Percentiles rank a stretch among this genome's conserved stretches.
Conservation (phyloP, 2,888 invertebrate species). For the Neelides folsomi region DNA sequence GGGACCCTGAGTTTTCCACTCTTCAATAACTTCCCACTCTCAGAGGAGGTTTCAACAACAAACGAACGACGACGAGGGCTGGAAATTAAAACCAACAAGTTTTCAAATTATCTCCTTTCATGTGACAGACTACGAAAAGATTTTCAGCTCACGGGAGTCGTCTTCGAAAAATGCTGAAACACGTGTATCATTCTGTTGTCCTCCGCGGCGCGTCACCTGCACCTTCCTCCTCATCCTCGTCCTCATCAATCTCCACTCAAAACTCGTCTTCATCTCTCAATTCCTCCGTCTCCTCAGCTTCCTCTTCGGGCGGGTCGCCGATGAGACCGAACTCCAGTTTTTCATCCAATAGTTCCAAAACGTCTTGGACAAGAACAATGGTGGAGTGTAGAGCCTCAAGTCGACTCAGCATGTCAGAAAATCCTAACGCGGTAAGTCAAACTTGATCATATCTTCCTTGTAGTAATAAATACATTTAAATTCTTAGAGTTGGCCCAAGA, state of each 20-base stretch:
- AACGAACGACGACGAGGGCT: too few relatives aligned
- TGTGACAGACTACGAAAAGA: too few relatives aligned
- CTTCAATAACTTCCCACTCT: too few relatives aligned
- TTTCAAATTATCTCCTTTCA: too few relatives aligned
- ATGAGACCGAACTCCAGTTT: background rate
- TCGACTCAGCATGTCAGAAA: conserved; percentile 17
- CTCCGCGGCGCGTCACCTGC: conserved; percentile 20
- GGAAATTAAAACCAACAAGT: too few relatives aligned
- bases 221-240: conserved; percentile 17
- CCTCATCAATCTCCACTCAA: conserved; percentile 17
- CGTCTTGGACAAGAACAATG: conserved; percentile 11
- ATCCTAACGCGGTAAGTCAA: conserved; percentile 14
- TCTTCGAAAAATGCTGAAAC: conserved; percentile 13
- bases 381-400: conserved; percentile 13
- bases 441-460: background rate
- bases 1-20: too few relatives aligned
- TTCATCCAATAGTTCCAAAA: conserved; percentile 5
- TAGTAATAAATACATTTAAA: too few relatives aligned
- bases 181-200: conserved; percentile 10
- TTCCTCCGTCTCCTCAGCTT: conserved; percentile 8
- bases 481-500: too few relatives aligned
- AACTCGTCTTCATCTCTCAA: conserved; percentile 9
- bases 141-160: too few relatives aligned
- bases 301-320: background rate
- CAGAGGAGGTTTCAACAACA: too few relatives aligned